phyloP scores from a whole-genome alignment of 2,797 vertebrate species.

The Ctenopoma multispine region DNA sequence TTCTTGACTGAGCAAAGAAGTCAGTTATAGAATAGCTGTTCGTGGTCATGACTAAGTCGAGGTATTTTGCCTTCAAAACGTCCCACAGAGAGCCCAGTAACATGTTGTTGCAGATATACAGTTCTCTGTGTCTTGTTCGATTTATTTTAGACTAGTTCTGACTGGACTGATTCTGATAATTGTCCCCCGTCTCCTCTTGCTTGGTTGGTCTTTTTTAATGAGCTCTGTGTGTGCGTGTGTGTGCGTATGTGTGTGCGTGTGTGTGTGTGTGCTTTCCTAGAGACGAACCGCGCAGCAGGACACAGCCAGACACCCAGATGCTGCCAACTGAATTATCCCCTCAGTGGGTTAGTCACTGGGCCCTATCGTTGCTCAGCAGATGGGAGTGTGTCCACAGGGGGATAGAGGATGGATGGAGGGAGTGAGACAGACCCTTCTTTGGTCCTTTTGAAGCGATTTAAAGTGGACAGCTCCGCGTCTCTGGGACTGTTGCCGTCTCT shows the following conservation, averaged over 20 bases:
- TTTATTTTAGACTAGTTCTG: constrained; percentile 29
- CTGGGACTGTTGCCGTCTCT: constrained; percentile 7
- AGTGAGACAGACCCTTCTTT: constrained; percentile 21
- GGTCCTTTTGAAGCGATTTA: constrained; percentile 57
- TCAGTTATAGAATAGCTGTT: neutral
- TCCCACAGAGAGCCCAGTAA: constrained; percentile 3
- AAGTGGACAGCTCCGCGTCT: constrained; percentile 54
- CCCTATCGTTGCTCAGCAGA: constrained; percentile 63
- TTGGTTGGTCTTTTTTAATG: constrained; percentile 69
- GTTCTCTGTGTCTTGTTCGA: constrained; percentile 18
- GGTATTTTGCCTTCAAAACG: neutral
- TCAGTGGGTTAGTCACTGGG: constrained; percentile 40
- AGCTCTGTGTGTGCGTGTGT: constrained; percentile 23
- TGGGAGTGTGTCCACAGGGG: constrained; percentile 36
- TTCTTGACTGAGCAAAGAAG: neutral
- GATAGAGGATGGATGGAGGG: constrained; percentile 17
- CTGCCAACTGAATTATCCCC: constrained; percentile 47
- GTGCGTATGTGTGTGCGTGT: neutral
- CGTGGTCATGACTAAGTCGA: neutral
- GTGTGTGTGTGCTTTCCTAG: constrained; percentile 9
- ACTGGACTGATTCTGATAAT: constrained; percentile 60
- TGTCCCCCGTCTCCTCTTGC: constrained; percentile 59
- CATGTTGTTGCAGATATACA: constrained; percentile 20
- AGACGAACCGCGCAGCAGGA: constrained; percentile 45
- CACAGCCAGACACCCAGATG: constrained; percentile 48